Conservation (phyloP, 2,113 vertebrate species). For the Motacilla alba region DNA sequence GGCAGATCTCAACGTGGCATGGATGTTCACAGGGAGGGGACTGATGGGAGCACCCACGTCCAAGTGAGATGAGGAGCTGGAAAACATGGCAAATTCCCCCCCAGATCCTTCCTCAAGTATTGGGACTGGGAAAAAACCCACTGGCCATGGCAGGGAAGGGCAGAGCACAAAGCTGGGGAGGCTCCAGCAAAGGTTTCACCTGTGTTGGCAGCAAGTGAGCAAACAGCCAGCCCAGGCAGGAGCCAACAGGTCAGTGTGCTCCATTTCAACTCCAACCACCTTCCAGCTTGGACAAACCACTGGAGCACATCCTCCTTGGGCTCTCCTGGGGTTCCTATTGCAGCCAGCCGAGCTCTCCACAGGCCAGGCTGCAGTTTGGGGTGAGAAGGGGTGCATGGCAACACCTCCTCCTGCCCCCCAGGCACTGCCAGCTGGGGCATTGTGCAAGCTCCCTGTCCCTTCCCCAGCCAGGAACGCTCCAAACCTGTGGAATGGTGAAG, state of each 20-base stretch:
- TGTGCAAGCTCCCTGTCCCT: neutral
- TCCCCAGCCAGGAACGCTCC: neutral
- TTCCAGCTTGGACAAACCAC: neutral
- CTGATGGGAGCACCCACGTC: fast-evolving
- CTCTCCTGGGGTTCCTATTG: neutral
- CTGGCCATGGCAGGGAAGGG: neutral
- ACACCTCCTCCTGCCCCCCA: fast-evolving
- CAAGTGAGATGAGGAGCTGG: neutral
- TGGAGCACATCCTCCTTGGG: neutral
- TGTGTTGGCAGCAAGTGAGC: neutral
- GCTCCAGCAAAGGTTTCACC: neutral
- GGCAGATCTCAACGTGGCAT: fast-evolving
- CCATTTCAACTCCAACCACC: neutral
- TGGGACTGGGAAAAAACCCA: neutral
- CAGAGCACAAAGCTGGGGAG: neutral
- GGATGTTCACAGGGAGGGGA: neutral
- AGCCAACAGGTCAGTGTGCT: neutral
- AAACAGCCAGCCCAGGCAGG: neutral
- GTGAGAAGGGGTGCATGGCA: neutral
- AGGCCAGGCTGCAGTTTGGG: neutral
- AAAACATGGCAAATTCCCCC: neutral
- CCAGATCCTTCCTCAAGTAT: neutral
- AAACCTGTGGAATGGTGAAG: fast-evolving
- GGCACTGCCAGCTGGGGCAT: neutral
- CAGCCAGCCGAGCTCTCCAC: neutral